Conservation (phyloP, 2,113 vertebrate species). For the Suricata suricatta region DNA sequence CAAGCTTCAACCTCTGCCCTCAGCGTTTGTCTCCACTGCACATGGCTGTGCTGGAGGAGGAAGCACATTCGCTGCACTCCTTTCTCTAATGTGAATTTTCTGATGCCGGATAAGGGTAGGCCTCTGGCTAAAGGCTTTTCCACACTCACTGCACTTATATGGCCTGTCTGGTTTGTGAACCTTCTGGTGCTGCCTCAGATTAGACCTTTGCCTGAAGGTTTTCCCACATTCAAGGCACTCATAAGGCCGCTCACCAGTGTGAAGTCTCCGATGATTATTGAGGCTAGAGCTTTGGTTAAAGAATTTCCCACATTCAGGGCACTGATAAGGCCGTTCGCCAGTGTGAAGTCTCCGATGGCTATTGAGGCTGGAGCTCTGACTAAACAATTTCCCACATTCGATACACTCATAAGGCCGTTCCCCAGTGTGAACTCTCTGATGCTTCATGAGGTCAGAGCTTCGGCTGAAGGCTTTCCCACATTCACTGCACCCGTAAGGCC, state of each 20-base stretch:
- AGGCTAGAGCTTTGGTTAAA: conserved; percentile 64
- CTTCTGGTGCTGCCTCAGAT: conserved; percentile 66
- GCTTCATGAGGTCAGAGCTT: conserved; percentile 48
- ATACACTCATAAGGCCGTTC: conserved; percentile 51
- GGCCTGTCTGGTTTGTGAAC: conserved; percentile 58
- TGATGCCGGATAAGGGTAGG: conserved; percentile 51
- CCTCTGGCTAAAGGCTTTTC: conserved; percentile 57
- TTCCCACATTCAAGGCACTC: conserved; percentile 57
- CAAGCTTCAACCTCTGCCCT: background rate
- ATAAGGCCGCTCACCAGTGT: conserved; percentile 57
- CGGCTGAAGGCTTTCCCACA: conserved; percentile 61
- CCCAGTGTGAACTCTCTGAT: conserved; percentile 54
- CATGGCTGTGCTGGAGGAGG: background rate
- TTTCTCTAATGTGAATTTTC: conserved; percentile 51
- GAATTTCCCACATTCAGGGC: conserved; percentile 59
- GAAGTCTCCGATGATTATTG: conserved; percentile 56
- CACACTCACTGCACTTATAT: conserved; percentile 43
- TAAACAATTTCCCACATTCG: conserved; percentile 57
- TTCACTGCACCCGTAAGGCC: background rate
- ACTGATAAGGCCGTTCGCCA: conserved; percentile 59
- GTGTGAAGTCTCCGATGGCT: conserved; percentile 61
- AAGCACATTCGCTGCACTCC: background rate
- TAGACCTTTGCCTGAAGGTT: conserved; percentile 64
- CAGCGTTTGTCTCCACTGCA: background rate
- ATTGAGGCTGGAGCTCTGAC: conserved; percentile 59